Conservation (phyloP, 2,888 invertebrate genomes). For the Parasteatoda lunata region DNA sequence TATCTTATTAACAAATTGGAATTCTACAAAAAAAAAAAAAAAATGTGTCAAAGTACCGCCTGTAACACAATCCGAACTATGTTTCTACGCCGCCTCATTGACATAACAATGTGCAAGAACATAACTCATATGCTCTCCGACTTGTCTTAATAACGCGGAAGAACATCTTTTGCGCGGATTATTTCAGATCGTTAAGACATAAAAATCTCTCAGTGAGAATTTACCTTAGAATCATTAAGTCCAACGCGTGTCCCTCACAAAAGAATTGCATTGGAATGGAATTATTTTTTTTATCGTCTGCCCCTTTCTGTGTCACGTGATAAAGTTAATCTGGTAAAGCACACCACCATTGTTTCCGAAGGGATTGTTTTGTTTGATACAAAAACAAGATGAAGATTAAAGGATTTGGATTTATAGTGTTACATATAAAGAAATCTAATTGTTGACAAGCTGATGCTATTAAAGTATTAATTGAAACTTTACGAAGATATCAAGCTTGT, state of each 20-base stretch:
- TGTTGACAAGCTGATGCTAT: too few relatives aligned
- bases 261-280: slow-evolving; percentile 18
- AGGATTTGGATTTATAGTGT: too few relatives aligned
- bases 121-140: slow-evolving; percentile 17
- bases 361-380: slow-evolving; percentile 3
- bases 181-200: not conserved
- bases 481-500: too few relatives aligned
- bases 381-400: too few relatives aligned
- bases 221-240: slow-evolving; percentile 21
- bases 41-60: not conserved
- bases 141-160: slow-evolving; percentile 7
- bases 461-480: too few relatives aligned
- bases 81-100: slow-evolving; percentile 6
- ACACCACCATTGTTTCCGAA: slow-evolving; percentile 13
- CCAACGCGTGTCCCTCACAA: slow-evolving; percentile 30
- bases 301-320: slow-evolving; percentile 15
- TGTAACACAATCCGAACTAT: not conserved
- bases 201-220: slow-evolving; percentile 40
- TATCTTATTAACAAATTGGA: too few relatives aligned
- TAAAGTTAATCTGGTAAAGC: slow-evolving; percentile 17
- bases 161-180: slow-evolving; percentile 14
- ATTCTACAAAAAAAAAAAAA: too few relatives aligned
- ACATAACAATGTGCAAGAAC: slow-evolving; percentile 37
- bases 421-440: too few relatives aligned
- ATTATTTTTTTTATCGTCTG: not conserved